These are phyloP conservation scores for Cyclophora punctaria DNA, from an alignment of 2,888 invertebrate genomes.

Conservation along the genomic window DNA sequence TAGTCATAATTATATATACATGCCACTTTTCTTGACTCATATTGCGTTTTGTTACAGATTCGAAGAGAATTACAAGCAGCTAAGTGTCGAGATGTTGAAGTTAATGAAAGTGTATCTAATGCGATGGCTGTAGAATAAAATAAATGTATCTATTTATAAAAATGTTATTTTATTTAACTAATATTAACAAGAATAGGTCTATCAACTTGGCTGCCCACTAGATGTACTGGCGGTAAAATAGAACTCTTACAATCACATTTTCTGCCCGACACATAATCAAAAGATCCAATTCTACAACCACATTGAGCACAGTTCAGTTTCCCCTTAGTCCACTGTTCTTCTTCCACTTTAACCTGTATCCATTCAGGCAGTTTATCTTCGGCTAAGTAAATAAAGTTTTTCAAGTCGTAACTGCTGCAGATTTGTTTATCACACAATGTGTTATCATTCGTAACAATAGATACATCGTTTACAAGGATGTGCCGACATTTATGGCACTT, in stretches of 20 bases:
- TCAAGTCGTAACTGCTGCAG: slow-evolving; percentile 46
- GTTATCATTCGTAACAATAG: slow-evolving; percentile 20
- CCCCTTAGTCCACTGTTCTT: slow-evolving; percentile 79
- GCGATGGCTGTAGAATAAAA: slow-evolving; percentile 54
- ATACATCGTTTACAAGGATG: slow-evolving; percentile 37
- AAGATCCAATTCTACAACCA: slow-evolving; percentile 77
- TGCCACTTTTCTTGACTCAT: too few species aligned
- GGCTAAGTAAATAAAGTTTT: slow-evolving; percentile 61
- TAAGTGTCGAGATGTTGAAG: slow-evolving; percentile 84
- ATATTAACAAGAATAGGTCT: slow-evolving; percentile 31
- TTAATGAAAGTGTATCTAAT: slow-evolving; percentile 42
- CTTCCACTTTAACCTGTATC: slow-evolving; percentile 69
- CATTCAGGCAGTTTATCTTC: slow-evolving; percentile 76
- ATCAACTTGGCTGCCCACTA: slow-evolving; percentile 79
- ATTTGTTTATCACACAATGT: slow-evolving; percentile 27
- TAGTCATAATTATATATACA: too few species aligned
- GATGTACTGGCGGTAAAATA: slow-evolving; percentile 75
- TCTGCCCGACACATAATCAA: slow-evolving; percentile 78
- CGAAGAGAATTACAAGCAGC: slow-evolving; percentile 90
- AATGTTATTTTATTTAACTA: slow-evolving; percentile 5
- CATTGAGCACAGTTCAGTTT: slow-evolving; percentile 78
- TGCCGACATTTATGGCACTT: slow-evolving; percentile 69
- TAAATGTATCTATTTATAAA: slow-evolving; percentile 3
- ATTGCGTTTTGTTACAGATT: slow-evolving; percentile 70
- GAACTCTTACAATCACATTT: slow-evolving; percentile 76